Base-by-base conservation (phyloP, 2,888 invertebrate species). In the Octodonta nipae region DNA sequence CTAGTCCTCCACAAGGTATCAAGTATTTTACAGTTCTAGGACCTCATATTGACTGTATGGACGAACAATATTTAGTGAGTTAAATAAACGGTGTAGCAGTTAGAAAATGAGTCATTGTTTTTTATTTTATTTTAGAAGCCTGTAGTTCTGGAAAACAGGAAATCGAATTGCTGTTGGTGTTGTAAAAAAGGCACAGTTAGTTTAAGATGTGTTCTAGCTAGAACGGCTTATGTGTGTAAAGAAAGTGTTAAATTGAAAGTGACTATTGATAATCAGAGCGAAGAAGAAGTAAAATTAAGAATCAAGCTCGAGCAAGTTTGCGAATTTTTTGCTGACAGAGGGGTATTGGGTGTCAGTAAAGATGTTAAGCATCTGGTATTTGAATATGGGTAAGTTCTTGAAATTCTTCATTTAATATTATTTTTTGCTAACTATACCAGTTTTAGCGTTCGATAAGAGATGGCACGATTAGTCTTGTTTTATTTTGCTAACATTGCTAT, bases 11-110 rank as follows among this genome's bases (percentile, higher is more conserved):
- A 0, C 80, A 81, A 54, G 79, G 80, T 7, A 75, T 80, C 65
- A 81, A 81, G 54, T 81, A 82, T 56, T 82, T 82, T 56, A 80
- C 81, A 2, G 66, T 82, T 27, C 76, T 82, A 44, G 81, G 80
- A 2, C 81, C 81, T 8, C 77, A 79, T 51, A 78, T 79, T 46
- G 81, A 82, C 59, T 80, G 80, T 56, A 80, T 80, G 79, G 81
- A 82, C 42, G 79, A 80, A 53, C 75, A 78, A 50, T 80, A 78
- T 54, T 60, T 81, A 65, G 80, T 80, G 57, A 64, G 66, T 49
- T 28, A 13, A 33, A 33, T 12, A n/a, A n/a, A n/a, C n/a, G n/a
- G n/a, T n/a, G n/a, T n/a, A n/a, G n/a, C n/a, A n/a, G n/a, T n/a
- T n/a, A n/a, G n/a, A n/a, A n/a, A n/a, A n/a, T n/a, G 10, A 26